A percentile compares a stretch with the other conserved stretches of the same genome.
Conservation (phyloP, 2,113 vertebrate genomes). For the Ursus arctos region DNA sequence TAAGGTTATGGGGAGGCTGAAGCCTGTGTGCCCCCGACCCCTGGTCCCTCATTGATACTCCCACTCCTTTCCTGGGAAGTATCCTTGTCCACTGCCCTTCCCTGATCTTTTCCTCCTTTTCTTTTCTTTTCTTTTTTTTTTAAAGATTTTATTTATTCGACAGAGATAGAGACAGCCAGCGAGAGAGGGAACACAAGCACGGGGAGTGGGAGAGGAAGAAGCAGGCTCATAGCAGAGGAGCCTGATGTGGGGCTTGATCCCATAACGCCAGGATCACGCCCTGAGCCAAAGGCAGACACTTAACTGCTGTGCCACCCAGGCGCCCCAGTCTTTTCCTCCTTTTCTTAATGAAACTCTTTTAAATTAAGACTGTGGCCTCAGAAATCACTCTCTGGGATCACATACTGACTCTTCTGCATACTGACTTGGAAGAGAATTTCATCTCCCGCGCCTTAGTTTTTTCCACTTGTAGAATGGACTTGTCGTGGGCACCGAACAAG, state of each 20-base stretch:
- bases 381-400: background rate
- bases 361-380: background rate
- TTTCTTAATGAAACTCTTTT: background rate
- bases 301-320: too few species aligned
- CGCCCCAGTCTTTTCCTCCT: background rate
- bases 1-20: background rate
- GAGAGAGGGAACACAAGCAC: too few species aligned
- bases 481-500: too few species aligned
- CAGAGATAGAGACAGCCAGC: too few species aligned
- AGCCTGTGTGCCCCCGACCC: background rate
- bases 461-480: background rate
- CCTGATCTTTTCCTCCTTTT: background rate
- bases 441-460: background rate
- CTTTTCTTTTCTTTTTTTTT: too few species aligned
- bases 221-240: too few species aligned
- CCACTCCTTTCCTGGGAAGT: background rate
- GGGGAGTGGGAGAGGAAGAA: too few species aligned
- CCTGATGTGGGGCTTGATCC: too few species aligned
- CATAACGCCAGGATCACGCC: too few species aligned
- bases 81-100: background rate
- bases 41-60: fast-evolving
- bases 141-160: too few species aligned
- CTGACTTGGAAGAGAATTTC: background rate
- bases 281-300: too few species aligned
- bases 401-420: background rate